Conservation (phyloP, 2,113 vertebrate genomes). For the Trochalopteron elliotii region DNA sequence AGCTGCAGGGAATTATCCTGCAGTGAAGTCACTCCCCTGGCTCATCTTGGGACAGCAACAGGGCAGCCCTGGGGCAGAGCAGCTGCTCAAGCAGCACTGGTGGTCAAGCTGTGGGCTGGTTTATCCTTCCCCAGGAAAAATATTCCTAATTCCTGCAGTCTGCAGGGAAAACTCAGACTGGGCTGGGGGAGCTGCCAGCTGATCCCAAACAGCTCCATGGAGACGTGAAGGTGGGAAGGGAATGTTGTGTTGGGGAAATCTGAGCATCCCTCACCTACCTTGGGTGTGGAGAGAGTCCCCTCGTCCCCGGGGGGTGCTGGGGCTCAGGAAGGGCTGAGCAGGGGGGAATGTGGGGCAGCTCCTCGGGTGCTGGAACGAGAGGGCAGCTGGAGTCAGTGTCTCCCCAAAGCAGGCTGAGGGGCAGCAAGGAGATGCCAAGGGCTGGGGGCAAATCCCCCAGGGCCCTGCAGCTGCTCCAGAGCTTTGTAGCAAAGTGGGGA, state of each 20-base stretch:
- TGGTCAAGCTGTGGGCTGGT: neutral
- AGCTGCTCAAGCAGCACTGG: neutral
- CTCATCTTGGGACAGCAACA: fast-evolving
- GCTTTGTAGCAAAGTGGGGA: too few relatives aligned
- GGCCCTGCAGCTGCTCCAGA: neutral
- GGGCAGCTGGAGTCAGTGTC: neutral
- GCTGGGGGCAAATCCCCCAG: too few relatives aligned
- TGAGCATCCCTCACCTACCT: neutral
- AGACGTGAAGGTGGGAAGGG: fast-evolving
- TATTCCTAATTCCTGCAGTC: neutral
- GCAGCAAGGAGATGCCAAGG: neutral
- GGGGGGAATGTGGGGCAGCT: neutral
- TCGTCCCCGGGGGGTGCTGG: fast-evolving
- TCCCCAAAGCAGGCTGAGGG: neutral
- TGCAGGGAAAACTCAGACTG: neutral
- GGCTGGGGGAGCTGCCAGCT: neutral
- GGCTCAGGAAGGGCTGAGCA: neutral
- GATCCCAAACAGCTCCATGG: neutral
- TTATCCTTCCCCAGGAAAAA: neutral
- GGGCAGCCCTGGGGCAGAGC: neutral
- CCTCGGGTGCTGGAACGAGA: neutral
- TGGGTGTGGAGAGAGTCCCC: neutral
- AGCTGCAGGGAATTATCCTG: neutral
- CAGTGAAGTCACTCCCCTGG: neutral
- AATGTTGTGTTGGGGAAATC: fast-evolving